These are phyloP conservation scores for Salpingus planirostris DNA, from an alignment of 2,888 invertebrate genomes.

Conservation along the genomic window DNA sequence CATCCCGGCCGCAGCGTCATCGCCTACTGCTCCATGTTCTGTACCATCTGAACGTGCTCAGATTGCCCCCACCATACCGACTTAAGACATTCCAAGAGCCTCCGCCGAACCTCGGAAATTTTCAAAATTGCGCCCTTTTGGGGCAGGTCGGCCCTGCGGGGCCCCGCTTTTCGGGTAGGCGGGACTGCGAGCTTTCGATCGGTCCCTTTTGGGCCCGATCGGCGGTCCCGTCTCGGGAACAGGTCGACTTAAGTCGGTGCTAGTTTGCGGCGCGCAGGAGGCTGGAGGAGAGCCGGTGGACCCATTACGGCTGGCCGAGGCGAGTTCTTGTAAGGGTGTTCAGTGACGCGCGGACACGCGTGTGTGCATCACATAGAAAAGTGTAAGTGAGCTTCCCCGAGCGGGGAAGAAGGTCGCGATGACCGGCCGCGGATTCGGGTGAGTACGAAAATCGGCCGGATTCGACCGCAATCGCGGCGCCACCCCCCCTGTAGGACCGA, in stretches of 20 bases:
- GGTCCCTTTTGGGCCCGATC: not conserved
- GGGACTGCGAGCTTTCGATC: not conserved
- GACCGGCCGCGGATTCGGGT: constrained; percentile 39
- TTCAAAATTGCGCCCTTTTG: constrained; percentile 16
- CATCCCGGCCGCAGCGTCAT: constrained; percentile 42
- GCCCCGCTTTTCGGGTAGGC: not conserved
- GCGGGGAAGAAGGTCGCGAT: constrained; percentile 36
- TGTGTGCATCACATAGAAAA: constrained; percentile 33
- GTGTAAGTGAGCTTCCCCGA: constrained; percentile 32
- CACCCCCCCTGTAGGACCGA: no score
- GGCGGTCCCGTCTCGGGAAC: not conserved
- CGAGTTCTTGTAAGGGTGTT: constrained; percentile 34
- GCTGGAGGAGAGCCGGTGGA: constrained; percentile 28
- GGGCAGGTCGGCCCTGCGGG: not conserved
- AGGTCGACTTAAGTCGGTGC: constrained; percentile 22
- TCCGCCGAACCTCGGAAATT: constrained; percentile 17
- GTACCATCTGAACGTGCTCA: constrained; percentile 26
- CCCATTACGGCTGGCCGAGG: constrained; percentile 33
- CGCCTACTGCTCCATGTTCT: constrained; percentile 40
- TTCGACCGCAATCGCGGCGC: no score
- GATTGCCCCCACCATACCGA: constrained; percentile 28
- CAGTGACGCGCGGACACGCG: constrained; percentile 42
- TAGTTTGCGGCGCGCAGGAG: constrained; percentile 30
- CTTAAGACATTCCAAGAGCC: constrained; percentile 23
- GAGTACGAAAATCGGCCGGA: no score